Conservation (phyloP, 2,888 invertebrate species). For the Nomada fucata region DNA sequence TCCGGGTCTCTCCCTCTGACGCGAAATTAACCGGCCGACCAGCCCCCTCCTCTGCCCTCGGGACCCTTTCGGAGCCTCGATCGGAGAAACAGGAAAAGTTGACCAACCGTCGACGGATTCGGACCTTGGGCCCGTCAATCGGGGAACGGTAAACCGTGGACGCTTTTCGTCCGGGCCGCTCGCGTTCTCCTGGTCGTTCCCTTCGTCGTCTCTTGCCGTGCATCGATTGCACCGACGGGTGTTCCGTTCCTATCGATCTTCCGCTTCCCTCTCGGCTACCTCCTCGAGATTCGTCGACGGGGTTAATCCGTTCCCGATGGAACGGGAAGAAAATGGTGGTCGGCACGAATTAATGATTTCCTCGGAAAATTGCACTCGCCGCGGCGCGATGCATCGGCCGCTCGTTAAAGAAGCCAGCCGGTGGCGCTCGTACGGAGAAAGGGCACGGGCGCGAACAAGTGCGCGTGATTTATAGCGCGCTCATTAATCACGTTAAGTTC, state of each 20-base stretch:
- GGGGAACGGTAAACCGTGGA: no score
- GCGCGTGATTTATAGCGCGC: slow-evolving; percentile 70
- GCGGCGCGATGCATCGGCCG: slow-evolving; percentile 43
- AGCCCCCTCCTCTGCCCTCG: slow-evolving; percentile 2
- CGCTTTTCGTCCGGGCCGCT: no score
- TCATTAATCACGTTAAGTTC: slow-evolving; percentile 70
- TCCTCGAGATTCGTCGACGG: neutral
- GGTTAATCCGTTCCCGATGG: slow-evolving; percentile 25
- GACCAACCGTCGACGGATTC: neutral
- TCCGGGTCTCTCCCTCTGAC: slow-evolving; percentile 23
- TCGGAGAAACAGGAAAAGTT: neutral
- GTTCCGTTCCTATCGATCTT: slow-evolving; percentile 29
- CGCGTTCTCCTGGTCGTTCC: no score
- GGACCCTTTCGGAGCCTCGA: neutral
- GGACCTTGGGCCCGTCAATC: neutral
- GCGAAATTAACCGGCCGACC: slow-evolving; percentile 55
- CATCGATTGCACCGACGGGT: neutral
- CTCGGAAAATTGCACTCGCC: slow-evolving; percentile 43
- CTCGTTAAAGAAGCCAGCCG: slow-evolving; percentile 56
- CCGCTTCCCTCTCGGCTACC: neutral
- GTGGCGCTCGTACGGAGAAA: slow-evolving; percentile 54
- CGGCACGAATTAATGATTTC: slow-evolving; percentile 56
- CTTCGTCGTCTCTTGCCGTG: neutral
- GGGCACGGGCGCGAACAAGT: slow-evolving; percentile 58
- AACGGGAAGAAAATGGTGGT: neutral